Evolutionary conservation across 1,140 invertebrate species (phyloP).

Genomic region (Eriocheir sinensis): DNA sequence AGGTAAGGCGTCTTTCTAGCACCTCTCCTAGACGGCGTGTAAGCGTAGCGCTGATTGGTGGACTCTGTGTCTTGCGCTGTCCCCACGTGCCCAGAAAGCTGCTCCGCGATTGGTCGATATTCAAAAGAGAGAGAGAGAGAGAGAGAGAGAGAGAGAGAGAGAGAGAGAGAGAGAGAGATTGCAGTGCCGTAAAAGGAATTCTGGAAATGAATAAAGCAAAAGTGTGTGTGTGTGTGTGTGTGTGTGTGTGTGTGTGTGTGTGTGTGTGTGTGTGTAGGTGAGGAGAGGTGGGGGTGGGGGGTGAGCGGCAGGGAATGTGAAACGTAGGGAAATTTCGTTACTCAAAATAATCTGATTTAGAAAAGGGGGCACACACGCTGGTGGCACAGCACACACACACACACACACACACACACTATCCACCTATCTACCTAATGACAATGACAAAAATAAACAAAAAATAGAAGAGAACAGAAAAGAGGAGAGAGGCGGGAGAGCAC

Average conservation of each 20-base stretch:
- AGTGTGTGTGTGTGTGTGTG: too few species aligned
- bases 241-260: too few species aligned
- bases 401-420: not conserved
- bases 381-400: not conserved
- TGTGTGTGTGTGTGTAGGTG: too few species aligned
- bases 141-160: not conserved
- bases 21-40: slow-evolving; percentile 59
- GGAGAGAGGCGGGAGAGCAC: not conserved
- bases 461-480: too few species aligned
- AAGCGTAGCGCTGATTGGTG: slow-evolving; percentile 69
- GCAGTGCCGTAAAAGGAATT: not conserved
- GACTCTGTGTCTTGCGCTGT: slow-evolving; percentile 58
- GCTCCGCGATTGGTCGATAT: slow-evolving; percentile 50
- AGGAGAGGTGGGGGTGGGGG: not conserved
- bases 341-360: slow-evolving; percentile 26
- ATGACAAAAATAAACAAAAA: not conserved
- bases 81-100: slow-evolving; percentile 7
- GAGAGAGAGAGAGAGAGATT: not conserved
- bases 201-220: slow-evolving; percentile 5
- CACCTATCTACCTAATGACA: too few species aligned
- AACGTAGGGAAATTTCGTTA: not conserved
- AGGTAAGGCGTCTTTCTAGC: slow-evolving; percentile 65
- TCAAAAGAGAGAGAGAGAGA: slow-evolving; percentile 45
- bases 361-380: not conserved
- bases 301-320: not conserved